Percentiles rank a stretch among this genome's conserved stretches.
These are phyloP conservation scores for Oceanites oceanicus DNA, from an alignment of 2,113 vertebrate species.

Conservation along the genomic window DNA sequence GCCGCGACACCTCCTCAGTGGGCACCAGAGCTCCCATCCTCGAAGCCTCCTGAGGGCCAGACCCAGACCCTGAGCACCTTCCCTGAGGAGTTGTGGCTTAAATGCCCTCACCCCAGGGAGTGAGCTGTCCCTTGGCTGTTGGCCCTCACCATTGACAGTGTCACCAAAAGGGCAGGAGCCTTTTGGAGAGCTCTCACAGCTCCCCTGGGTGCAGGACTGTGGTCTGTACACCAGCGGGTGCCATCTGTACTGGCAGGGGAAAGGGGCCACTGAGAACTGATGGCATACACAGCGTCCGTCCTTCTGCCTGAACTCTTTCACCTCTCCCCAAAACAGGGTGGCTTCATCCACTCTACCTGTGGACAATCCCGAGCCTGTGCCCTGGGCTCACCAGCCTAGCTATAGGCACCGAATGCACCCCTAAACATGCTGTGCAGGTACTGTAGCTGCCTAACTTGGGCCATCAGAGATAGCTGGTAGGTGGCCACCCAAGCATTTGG, in stretches of 20 bases:
- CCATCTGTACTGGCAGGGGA: neutral
- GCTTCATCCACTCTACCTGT: neutral
- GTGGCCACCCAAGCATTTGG: accelerated
- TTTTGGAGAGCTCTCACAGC: neutral
- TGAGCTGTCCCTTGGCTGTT: neutral
- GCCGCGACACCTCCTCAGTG: accelerated
- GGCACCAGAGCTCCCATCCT: neutral
- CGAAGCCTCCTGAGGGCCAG: neutral
- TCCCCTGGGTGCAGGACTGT: accelerated
- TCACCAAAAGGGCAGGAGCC: neutral
- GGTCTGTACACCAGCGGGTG: accelerated
- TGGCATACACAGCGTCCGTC: neutral
- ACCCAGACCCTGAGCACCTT: neutral
- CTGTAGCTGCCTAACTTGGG: neutral
- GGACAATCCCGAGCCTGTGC: neutral
- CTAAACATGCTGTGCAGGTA: neutral
- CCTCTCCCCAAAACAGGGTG: neutral
- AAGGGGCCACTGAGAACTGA: neutral
- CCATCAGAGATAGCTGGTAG: neutral
- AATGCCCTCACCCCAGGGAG: neutral
- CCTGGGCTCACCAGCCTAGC: neutral
- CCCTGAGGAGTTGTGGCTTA: neutral
- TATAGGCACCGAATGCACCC: neutral
- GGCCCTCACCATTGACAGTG: neutral
- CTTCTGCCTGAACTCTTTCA: neutral